These are phyloP conservation scores for Cebus imitator DNA, from an alignment of 2,113 vertebrate genomes.

Conservation along the genomic window DNA sequence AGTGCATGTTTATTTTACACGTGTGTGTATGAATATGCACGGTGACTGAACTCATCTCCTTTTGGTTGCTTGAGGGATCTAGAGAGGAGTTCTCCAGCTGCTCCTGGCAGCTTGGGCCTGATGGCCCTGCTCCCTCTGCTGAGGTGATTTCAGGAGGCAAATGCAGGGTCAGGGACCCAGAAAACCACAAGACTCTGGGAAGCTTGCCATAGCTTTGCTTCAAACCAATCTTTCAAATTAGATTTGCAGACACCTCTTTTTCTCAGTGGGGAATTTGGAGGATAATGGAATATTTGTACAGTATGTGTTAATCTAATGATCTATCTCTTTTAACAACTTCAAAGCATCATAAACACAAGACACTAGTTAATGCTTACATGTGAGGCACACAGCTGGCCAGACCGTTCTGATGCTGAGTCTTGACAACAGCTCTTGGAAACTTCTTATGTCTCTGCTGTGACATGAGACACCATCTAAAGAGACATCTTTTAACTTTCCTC, in stretches of 20 bases:
- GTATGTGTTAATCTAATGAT: constrained; percentile 41
- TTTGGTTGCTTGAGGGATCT: rapidly evolving
- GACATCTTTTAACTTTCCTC: background rate
- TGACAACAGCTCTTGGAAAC: background rate
- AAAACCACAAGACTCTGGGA: constrained; percentile 28
- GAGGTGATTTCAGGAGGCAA: background rate
- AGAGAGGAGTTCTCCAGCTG: background rate
- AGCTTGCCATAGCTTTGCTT: constrained; percentile 32
- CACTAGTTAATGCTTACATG: background rate
- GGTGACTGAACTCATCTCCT: background rate
- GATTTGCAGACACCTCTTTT: background rate
- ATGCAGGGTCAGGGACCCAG: constrained; percentile 18
- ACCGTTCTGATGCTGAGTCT: rapidly evolving
- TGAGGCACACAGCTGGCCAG: background rate
- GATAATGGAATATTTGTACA: background rate
- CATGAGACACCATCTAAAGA: background rate
- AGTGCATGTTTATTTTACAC: background rate
- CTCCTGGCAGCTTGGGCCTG: background rate
- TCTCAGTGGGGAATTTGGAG: background rate
- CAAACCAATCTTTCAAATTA: constrained; percentile 46
- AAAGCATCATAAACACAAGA: constrained; percentile 47
- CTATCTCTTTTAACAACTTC: constrained; percentile 57
- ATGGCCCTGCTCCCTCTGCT: background rate
- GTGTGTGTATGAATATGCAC: background rate
- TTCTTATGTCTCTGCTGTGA: background rate